phyloP scores from a whole-genome alignment of 92 coral and sea anemone species.

The Parazoanthus swiftii region DNA sequence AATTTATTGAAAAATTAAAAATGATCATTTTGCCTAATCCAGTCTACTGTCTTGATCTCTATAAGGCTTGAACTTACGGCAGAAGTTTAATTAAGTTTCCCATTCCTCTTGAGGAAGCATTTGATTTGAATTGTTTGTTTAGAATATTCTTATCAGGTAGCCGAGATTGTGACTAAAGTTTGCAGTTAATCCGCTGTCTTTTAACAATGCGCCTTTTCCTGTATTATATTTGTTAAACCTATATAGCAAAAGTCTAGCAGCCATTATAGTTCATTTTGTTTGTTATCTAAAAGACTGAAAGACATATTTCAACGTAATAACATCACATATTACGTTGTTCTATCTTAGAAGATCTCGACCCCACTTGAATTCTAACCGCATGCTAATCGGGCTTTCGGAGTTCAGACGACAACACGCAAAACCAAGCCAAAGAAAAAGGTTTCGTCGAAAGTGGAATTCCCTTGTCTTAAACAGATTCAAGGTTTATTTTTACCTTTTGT shows the following conservation, averaged over 20 bases:
- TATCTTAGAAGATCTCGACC: background rate
- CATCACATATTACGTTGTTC: background rate
- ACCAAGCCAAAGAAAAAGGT: background rate
- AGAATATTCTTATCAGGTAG: background rate
- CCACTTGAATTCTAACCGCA: background rate
- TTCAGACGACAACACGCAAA: background rate
- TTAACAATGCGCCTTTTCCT: background rate
- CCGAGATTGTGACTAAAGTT: background rate
- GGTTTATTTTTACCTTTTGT: background rate
- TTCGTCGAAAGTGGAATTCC: background rate
- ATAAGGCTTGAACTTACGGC: background rate
- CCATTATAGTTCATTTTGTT: background rate
- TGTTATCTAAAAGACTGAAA: background rate
- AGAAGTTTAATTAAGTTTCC: background rate
- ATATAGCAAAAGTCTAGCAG: too few species aligned
- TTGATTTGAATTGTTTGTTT: constrained; percentile 27
- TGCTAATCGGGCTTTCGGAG: background rate
- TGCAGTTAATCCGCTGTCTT: background rate
- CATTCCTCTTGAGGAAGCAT: constrained; percentile 14
- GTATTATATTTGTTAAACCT: background rate
- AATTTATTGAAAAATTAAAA: background rate
- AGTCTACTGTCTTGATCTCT: background rate
- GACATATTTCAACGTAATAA: background rate
- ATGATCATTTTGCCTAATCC: background rate
- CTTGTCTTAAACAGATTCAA: background rate